Percentiles rank a stretch among this genome's conserved stretches.
Conservation (phyloP, 2,113 vertebrate genomes). For the Neotragus moschatus region DNA sequence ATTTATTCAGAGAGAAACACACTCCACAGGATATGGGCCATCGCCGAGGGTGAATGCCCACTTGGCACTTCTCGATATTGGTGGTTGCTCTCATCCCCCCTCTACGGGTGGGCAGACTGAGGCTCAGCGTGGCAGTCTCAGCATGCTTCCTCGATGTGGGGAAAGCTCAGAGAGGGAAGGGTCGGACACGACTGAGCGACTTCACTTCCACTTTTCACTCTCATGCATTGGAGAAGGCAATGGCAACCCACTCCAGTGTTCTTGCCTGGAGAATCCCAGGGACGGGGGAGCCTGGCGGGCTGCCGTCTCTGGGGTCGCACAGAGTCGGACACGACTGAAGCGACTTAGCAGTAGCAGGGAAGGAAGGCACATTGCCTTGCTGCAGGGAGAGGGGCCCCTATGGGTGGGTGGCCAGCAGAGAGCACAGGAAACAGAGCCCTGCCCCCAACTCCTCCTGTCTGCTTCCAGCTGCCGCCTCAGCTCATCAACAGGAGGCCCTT, state of each 20-base stretch:
- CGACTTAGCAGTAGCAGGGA: too few relatives aligned
- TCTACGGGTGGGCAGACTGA: neutral
- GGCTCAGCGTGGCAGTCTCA: neutral
- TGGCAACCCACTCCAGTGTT: too few relatives aligned
- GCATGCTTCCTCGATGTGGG: neutral
- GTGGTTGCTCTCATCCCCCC: neutral
- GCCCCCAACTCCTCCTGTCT: neutral
- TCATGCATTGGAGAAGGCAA: too few relatives aligned
- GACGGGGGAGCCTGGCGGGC: too few relatives aligned
- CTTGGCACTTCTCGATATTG: neutral
- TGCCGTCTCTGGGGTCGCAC: too few relatives aligned
- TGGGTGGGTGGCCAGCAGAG: neutral
- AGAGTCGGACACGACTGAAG: too few relatives aligned
- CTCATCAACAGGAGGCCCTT: slow-evolving; percentile 49
- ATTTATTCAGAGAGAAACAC: neutral
- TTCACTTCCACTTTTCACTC: too few relatives aligned
- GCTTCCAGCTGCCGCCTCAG: neutral
- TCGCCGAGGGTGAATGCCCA: neutral
- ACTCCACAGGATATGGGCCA: neutral
- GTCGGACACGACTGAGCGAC: too few relatives aligned
- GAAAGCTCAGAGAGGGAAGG: neutral
- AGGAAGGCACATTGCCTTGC: neutral
- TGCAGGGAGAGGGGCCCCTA: neutral
- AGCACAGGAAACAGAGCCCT: neutral
- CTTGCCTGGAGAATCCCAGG: too few relatives aligned